Base-by-base conservation (phyloP, 2,113 vertebrate genomes). In the Sturnus vulgaris region DNA sequence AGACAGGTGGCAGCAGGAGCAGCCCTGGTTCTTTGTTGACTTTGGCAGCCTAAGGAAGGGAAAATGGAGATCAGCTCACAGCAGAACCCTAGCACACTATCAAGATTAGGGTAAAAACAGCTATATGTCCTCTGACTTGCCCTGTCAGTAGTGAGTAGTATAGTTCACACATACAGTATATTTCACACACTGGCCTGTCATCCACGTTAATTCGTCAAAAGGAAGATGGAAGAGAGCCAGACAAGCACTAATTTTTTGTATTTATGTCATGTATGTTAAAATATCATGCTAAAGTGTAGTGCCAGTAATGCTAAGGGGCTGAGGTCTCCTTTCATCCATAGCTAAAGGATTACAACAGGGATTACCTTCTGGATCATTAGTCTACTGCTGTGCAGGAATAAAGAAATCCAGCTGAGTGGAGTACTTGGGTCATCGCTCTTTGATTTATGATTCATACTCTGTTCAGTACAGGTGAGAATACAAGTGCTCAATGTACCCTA, bases 351-450 rank as follows among this genome's bases (percentile, higher is more conserved):
- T 94, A 95, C 56, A 65, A 60, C n/a, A 64, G 57, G 77, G 88
- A 94, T 96, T 96, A 93, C 79, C 59, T 95, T 84, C 53, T 76
- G 47, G 75, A 92, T 96, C 57, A 91, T 96, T 96, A 95, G 82
- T 81, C 86, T 57, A 84, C 93, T 90, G 82, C 84, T 93, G 88
- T 55, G 86, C 35, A 82, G 60, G 55, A 89, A 92, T 86, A 97
- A 97, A 97, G 91, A 95, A 82, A 90, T 92, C 82, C 77, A 91
- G 30, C 65, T 78, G 87, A 94, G 82, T 84, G 55, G 70, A 64
- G 77, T 85, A 75, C 91, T 95, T 90, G 84, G 78, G 80, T 88
- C 91, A 77, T 80, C 0, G 2, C 60, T 83, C 75, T 94, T 92
- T 88, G 88, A 88, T 85, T 93, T 88, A 65, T 94, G 84, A 96